phyloP scores from a whole-genome alignment of 2,797 vertebrate genomes.

The Platalea minor region DNA sequence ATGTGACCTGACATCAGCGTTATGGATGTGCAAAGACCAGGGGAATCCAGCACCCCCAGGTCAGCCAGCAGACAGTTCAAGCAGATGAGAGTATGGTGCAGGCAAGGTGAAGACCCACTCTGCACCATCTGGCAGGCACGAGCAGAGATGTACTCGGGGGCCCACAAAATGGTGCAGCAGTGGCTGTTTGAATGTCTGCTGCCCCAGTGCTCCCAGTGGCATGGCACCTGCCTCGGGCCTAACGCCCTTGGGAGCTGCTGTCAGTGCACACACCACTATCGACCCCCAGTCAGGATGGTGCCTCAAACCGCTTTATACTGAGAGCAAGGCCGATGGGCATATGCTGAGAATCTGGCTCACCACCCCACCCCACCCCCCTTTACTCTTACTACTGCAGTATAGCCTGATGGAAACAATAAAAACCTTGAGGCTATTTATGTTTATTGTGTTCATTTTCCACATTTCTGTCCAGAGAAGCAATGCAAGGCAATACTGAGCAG shows the following conservation, averaged over 20 bases:
- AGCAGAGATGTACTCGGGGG: not conserved
- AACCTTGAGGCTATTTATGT: not conserved
- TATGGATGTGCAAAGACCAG: not conserved
- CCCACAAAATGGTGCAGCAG: not conserved
- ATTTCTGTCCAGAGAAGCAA: not conserved
- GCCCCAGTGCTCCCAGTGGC: not conserved
- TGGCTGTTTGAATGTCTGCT: not conserved
- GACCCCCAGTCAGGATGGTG: not conserved
- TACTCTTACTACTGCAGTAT: not conserved
- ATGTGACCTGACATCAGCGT: not conserved
- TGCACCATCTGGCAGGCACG: not conserved
- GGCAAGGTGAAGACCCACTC: not conserved
- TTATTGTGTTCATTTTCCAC: not conserved
- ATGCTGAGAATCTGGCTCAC: not conserved
- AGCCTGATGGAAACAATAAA: not conserved
- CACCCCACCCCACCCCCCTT: not conserved
- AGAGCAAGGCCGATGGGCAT: not conserved
- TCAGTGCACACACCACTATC: not conserved
- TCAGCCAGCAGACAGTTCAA: not conserved
- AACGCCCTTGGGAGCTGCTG: not conserved
- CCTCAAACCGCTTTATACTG: not conserved
- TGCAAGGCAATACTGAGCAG: not conserved
- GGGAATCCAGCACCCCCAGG: not conserved
- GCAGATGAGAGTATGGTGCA: not conserved
- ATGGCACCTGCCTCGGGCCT: not conserved